A percentile compares a stretch with the other conserved stretches of the same genome.
These are phyloP conservation scores for Zaprionus tsacasi DNA, from an alignment of 1,140 invertebrate genomes.

Conservation along the genomic window DNA sequence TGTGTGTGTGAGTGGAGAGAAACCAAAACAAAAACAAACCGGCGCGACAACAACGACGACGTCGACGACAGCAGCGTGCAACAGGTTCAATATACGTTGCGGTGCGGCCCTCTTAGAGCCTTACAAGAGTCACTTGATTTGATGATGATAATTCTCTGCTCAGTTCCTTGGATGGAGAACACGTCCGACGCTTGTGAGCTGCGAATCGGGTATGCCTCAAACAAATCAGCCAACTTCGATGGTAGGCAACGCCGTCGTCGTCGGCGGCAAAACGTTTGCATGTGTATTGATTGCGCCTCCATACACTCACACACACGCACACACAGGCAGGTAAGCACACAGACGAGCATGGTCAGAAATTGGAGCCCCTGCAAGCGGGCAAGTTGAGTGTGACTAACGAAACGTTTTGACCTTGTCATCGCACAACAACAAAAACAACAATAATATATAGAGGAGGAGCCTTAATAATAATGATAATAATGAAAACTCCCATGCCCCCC, in stretches of 20 bases:
- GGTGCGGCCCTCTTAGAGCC: neutral
- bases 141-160: constrained; percentile 10
- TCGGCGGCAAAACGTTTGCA: constrained; percentile 23
- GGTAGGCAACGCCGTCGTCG: constrained; percentile 37
- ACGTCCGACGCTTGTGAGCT: constrained; percentile 68
- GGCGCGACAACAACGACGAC: constrained; percentile 27
- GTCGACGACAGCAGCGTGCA: constrained; percentile 26
- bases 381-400: constrained; percentile 41
- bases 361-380: constrained; percentile 36
- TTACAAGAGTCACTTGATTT: neutral
- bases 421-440: constrained; percentile 16
- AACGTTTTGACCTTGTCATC: constrained; percentile 65
- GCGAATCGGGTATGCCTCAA: constrained; percentile 63
- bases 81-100: constrained; percentile 36
- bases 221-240: constrained; percentile 41
- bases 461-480: neutral
- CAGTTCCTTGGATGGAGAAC: constrained; percentile 19
- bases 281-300: constrained; percentile 38
- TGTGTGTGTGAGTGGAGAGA: constrained; percentile 6
- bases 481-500: neutral
- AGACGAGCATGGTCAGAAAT: constrained; percentile 27
- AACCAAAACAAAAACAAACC: constrained; percentile 41
- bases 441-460: neutral
- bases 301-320: constrained; percentile 14
- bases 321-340: constrained; percentile 8